A percentile compares a stretch with the other conserved stretches of the same genome.
Evolutionary conservation across 2,888 invertebrate genomes (phyloP).

Genomic region (Lumbricus terrestris): DNA sequence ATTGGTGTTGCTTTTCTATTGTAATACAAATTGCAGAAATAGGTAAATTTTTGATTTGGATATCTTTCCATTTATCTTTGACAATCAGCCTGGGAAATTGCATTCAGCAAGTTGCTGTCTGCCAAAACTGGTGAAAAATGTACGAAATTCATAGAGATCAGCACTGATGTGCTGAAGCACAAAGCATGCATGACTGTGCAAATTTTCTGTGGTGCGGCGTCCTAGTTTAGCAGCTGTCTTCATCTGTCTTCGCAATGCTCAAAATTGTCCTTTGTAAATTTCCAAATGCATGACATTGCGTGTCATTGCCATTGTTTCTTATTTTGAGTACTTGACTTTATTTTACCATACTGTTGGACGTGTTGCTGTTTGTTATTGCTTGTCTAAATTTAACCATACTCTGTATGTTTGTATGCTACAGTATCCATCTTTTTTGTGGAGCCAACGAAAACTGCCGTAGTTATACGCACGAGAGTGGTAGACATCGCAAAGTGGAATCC

Average conservation of each 20-base stretch:
- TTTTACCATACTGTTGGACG: too few relatives aligned
- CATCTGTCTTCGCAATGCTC: too few relatives aligned
- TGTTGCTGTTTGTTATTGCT: too few relatives aligned
- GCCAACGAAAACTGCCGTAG: not conserved
- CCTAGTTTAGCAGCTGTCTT: not conserved
- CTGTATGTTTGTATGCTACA: not conserved
- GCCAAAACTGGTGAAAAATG: too few relatives aligned
- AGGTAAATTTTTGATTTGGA: not conserved
- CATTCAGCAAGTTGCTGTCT: too few relatives aligned
- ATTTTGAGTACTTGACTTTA: too few relatives aligned
- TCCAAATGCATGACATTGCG: too few relatives aligned
- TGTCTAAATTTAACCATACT: too few relatives aligned
- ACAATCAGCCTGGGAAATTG: not conserved
- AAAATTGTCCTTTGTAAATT: not conserved
- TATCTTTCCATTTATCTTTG: not conserved
- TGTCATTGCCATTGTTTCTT: too few relatives aligned
- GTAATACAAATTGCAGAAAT: not conserved
- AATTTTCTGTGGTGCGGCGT: not conserved
- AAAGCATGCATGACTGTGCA: too few relatives aligned
- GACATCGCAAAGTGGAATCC: not conserved
- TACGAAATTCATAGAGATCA: too few relatives aligned
- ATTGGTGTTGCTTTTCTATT: not conserved
- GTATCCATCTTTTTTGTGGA: conserved; percentile 3
- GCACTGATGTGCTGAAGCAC: too few relatives aligned
- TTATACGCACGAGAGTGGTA: not conserved